These are phyloP conservation scores for Aphis craccivora DNA, from an alignment of 1,140 invertebrate genomes.

Conservation along the genomic window DNA sequence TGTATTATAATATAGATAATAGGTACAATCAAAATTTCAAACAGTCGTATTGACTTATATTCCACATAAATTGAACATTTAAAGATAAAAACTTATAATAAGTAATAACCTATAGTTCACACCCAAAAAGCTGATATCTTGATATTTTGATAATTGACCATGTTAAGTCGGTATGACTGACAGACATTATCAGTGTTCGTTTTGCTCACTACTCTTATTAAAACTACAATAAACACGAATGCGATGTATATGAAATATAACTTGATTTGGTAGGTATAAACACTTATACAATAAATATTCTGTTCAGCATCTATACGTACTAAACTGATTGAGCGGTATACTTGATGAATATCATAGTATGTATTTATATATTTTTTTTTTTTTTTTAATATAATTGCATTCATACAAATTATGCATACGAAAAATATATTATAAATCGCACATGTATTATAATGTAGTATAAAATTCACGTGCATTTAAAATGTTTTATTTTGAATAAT, in stretches of 20 bases:
- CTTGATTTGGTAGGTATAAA: background rate
- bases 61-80: background rate
- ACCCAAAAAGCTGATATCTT: background rate
- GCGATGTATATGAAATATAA: background rate
- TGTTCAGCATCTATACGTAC: background rate
- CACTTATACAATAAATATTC: background rate
- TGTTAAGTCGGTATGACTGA: background rate
- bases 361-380: too few relatives aligned
- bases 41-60: background rate
- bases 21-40: background rate
- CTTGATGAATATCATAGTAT: background rate
- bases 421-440: too few relatives aligned
- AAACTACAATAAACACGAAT: too few relatives aligned
- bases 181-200: background rate
- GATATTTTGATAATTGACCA: background rate
- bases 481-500: too few relatives aligned
- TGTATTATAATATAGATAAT: background rate
- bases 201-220: background rate
- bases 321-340: background rate
- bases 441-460: too few relatives aligned
- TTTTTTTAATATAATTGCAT: too few relatives aligned
- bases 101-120: too few relatives aligned
- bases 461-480: too few relatives aligned
- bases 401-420: too few relatives aligned
- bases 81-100: background rate